Percentiles rank a stretch among this genome's conserved stretches.
phyloP scores from a whole-genome alignment of 2,113 vertebrate genomes.

The Forbesichthys agassizii region DNA sequence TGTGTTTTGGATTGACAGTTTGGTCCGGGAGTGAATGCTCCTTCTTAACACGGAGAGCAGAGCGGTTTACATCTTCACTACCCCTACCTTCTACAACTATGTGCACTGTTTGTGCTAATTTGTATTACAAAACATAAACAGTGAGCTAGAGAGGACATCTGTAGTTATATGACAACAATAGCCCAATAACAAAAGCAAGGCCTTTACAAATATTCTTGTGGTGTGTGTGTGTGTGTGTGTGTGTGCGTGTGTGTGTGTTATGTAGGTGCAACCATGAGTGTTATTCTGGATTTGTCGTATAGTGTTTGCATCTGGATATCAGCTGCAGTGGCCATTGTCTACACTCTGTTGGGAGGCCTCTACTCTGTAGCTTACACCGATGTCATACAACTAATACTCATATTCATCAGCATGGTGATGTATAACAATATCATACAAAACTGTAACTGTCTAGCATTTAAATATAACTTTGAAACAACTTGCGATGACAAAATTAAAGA shows the following conservation, averaged over 20 bases:
- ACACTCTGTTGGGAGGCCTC: slow-evolving; percentile 71
- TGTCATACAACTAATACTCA: slow-evolving; percentile 67
- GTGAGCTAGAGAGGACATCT: too few relatives aligned
- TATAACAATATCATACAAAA: neutral
- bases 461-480: too few relatives aligned
- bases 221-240: neutral
- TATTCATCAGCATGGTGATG: slow-evolving; percentile 71
- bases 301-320: slow-evolving; percentile 69
- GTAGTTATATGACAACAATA: neutral
- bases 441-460: too few relatives aligned
- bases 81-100: too few relatives aligned
- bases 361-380: slow-evolving; percentile 75
- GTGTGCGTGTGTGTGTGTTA: neutral
- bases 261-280: slow-evolving; percentile 69
- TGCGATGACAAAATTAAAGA: too few relatives aligned
- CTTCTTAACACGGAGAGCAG: too few relatives aligned
- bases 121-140: too few relatives aligned
- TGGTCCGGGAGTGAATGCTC: too few relatives aligned
- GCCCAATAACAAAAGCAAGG: neutral
- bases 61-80: too few relatives aligned
- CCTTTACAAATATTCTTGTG: slow-evolving; percentile 10
- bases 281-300: slow-evolving; percentile 68
- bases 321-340: slow-evolving; percentile 67
- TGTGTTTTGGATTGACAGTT: too few relatives aligned
- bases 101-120: too few relatives aligned